Conservation (phyloP, 2,113 vertebrate species). For the Xenus cinereus region DNA sequence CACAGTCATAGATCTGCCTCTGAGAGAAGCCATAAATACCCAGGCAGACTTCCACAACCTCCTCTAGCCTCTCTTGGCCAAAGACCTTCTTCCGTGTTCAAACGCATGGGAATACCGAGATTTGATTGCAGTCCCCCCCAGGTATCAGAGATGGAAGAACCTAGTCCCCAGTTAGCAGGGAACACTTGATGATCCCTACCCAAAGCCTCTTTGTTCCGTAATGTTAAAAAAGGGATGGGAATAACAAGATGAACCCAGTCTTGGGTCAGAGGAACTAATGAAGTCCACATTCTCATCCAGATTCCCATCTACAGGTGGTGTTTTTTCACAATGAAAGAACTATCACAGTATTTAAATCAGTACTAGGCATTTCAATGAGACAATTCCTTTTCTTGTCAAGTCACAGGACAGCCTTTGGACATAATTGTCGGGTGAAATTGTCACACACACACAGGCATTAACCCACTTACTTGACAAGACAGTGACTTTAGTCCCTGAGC, state of each 20-base stretch:
- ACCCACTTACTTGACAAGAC: too few species aligned
- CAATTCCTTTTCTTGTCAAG: not conserved
- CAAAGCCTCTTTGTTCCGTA: not conserved
- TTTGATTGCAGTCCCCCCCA: not conserved
- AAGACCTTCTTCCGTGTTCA: rapidly evolving
- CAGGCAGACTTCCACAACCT: not conserved
- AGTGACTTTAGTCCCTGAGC: too few species aligned
- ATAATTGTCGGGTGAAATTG: too few species aligned
- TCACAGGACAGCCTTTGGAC: not conserved
- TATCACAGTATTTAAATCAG: too few species aligned
- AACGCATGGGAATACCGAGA: too few species aligned
- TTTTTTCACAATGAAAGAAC: too few species aligned
- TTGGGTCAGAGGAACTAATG: too few species aligned
- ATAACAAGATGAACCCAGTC: too few species aligned
- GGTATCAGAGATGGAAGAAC: not conserved
- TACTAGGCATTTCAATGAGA: not conserved
- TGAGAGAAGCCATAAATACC: not conserved
- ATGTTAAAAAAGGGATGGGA: not conserved
- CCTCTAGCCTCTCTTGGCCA: not conserved
- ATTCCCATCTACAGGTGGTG: too few species aligned
- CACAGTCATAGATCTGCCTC: not conserved
- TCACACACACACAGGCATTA: too few species aligned
- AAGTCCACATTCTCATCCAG: too few species aligned
- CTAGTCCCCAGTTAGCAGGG: too few species aligned
- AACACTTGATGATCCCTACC: not conserved